Evolutionary conservation across 2,888 invertebrate species (phyloP), one percentile per base, ranked within the genome.

Genomic region (Drosophila meridiana): DNA sequence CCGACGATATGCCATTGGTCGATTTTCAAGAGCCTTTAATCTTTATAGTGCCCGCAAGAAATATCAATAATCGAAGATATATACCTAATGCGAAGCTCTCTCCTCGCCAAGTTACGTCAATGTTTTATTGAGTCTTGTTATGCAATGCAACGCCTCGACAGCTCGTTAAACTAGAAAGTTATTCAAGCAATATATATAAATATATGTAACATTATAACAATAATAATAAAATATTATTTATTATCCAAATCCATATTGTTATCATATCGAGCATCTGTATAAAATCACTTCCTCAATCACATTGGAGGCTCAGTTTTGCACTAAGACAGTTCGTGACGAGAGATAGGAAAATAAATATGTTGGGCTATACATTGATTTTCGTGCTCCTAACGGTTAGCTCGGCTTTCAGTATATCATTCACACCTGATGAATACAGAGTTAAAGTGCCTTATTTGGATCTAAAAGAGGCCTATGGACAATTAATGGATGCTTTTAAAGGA

Each of bases 141-240:
- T 8, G 13, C 13, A 43, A 57, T 43, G 45, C 14, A 14, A 55
- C 40, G 14, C 40, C n/a, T 8, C 7, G 14, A 13, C 5, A 42
- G 55, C 50, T 61, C 36, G 69, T 69, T 69, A 62, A 36, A 13
- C 71, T 62, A 69, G 70, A 71, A 71, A 71, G 62, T 58, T 62
- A 58, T 58, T 71, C 57, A 58, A 28, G 43, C 56, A 28, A 26
- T 36, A 11, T 45, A 13, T 14, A 40, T 20, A 7, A 30, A 6
- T 34, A 13, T n/a, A 26, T 34, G 28, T 14, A 47, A 47, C 26
- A 26, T n/a, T 32, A n/a, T 11, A 38, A 50, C 20, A 6, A 38
- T 38, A 59, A 59, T 34, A 20, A 20, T 20, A 8, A 40, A 14
- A 13, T 3, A 20, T 26, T 26, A 26, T 50, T 13, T 50, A 60